Percentiles rank a stretch among this genome's conserved stretches.
Evolutionary conservation across 2,888 invertebrate species (phyloP).

Genomic region (Stenolophus ochropezus): DNA sequence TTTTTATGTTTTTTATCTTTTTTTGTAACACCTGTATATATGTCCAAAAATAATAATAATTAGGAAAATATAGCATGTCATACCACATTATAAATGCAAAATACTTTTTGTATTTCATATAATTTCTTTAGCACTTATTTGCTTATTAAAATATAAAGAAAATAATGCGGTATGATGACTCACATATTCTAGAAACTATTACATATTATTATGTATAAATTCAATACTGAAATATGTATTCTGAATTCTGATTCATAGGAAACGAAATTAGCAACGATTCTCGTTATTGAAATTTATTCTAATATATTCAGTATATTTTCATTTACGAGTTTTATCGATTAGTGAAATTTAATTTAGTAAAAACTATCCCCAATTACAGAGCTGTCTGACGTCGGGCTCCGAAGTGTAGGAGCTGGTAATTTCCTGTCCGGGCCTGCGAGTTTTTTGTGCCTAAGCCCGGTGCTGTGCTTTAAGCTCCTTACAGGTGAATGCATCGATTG

Average conservation of each 20-base stretch:
- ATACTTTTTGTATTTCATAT: too few relatives aligned
- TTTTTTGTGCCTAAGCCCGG: background rate
- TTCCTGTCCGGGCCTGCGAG: constrained; percentile 17
- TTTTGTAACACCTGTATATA: too few relatives aligned
- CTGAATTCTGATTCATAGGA: background rate
- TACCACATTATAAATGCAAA: too few relatives aligned
- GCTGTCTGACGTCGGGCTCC: background rate
- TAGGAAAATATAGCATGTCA: too few relatives aligned
- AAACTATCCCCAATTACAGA: background rate
- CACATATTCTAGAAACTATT: too few relatives aligned
- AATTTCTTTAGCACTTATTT: too few relatives aligned
- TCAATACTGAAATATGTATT: too few relatives aligned
- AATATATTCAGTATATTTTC: background rate
- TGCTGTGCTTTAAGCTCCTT: background rate
- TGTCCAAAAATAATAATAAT: too few relatives aligned
- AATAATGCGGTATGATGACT: too few relatives aligned
- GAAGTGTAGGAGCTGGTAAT: background rate
- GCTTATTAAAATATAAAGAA: too few relatives aligned
- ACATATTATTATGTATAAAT: too few relatives aligned
- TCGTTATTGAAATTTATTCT: background rate
- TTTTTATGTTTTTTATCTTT: too few relatives aligned
- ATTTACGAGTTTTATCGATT: background rate
- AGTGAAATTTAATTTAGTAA: background rate
- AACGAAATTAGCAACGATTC: background rate
- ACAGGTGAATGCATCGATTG: constrained; percentile 39